Conservation (phyloP, 2,888 invertebrate genomes). For the Lycia hirtaria region DNA sequence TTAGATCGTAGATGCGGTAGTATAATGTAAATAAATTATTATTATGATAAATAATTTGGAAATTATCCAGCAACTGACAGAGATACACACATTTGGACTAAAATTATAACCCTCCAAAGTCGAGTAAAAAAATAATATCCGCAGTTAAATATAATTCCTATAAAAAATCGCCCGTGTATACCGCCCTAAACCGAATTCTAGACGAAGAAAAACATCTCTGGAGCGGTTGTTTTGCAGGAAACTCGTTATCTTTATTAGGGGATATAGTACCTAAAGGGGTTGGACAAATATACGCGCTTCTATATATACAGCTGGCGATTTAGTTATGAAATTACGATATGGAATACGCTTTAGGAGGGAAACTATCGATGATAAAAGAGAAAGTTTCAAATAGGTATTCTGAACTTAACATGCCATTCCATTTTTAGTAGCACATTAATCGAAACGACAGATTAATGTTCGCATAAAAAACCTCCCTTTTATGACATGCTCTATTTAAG, state of each 20-base stretch:
- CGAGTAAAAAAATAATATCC: too few relatives aligned
- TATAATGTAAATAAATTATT: too few relatives aligned
- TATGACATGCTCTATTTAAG: too few relatives aligned
- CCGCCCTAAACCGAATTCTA: constrained; percentile 18
- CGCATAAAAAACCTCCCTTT: neutral
- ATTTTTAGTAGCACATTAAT: neutral
- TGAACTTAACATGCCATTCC: neutral
- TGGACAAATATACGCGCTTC: constrained; percentile 28
- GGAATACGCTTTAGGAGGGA: neutral
- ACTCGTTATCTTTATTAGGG: constrained; percentile 59
- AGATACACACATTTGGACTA: too few relatives aligned
- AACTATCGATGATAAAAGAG: neutral
- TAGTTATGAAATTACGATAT: constrained; percentile 14
- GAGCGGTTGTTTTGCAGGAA: constrained; percentile 53
- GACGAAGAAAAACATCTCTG: constrained; percentile 51
- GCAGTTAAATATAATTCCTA: neutral
- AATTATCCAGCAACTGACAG: too few relatives aligned
- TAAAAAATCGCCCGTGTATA: constrained; percentile 18
- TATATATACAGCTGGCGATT: constrained; percentile 6
- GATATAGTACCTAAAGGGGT: constrained; percentile 48
- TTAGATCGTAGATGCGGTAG: too few relatives aligned
- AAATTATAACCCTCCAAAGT: too few relatives aligned
- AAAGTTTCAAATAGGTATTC: neutral
- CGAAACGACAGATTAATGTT: neutral
- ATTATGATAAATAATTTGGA: too few relatives aligned